A percentile compares a stretch with the other conserved stretches of the same genome.
Evolutionary conservation across 2,797 vertebrate genomes (phyloP).

Genomic region (Buceros bicornis): DNA sequence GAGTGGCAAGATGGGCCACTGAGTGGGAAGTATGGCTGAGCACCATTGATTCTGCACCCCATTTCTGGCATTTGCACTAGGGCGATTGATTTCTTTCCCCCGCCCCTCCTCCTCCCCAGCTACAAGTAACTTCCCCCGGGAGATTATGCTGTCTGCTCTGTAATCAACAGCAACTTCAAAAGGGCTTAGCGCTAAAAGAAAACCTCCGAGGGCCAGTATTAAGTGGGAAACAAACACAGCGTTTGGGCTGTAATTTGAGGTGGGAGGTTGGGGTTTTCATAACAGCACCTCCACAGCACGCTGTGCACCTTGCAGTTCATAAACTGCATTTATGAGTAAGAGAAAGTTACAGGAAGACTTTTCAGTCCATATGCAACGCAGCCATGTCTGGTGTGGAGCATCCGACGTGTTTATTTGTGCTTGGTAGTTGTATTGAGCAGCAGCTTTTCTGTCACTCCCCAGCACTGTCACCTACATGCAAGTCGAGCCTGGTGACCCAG

Average conservation of each 20-base stretch:
- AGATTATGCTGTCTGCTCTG: slow-evolving; percentile 24
- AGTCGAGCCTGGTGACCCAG: not conserved
- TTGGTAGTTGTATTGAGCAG: accelerated
- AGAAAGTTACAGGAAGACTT: not conserved
- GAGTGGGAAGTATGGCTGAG: not conserved
- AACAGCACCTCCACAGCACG: accelerated
- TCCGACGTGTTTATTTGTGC: accelerated
- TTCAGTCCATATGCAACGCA: not conserved
- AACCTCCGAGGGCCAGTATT: not conserved
- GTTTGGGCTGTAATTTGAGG: slow-evolving; percentile 40
- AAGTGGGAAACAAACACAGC: slow-evolving; percentile 38
- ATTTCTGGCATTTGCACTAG: not conserved
- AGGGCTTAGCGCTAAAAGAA: slow-evolving; percentile 4
- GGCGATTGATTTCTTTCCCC: not conserved
- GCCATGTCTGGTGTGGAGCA: not conserved
- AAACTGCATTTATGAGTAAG: not conserved
- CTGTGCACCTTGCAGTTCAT: not conserved
- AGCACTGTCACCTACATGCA: not conserved
- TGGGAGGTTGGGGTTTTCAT: slow-evolving; percentile 42
- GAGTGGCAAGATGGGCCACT: not conserved
- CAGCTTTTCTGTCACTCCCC: not conserved
- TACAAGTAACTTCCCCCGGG: slow-evolving; percentile 32
- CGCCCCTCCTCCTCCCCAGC: not conserved
- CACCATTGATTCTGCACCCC: not conserved
- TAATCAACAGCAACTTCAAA: slow-evolving; percentile 56